Percentiles rank a stretch among this genome's conserved stretches.
Evolutionary conservation across 2,797 vertebrate genomes (phyloP).

Genomic region (Acanthornis magna): DNA sequence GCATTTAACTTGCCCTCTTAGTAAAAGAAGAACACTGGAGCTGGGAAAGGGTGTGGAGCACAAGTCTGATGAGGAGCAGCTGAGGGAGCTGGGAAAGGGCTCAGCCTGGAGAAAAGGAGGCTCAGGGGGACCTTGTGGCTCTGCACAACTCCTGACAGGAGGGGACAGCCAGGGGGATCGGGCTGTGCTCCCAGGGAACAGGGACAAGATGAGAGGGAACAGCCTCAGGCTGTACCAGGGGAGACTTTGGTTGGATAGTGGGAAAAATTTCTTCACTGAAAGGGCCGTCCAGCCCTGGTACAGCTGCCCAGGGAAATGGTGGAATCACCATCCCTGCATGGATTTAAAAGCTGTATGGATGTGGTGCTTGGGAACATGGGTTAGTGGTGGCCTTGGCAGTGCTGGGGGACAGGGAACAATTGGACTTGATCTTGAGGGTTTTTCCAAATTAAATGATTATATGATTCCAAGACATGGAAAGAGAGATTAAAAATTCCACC

Average conservation of each 20-base stretch:
- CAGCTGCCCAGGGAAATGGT: not conserved
- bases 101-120: not conserved
- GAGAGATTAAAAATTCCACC: not conserved
- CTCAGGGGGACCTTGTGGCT: not conserved
- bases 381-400: not conserved
- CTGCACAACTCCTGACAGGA: not conserved
- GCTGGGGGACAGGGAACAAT: not conserved
- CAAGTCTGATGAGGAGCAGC: not conserved
- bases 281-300: not conserved
- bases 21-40: not conserved
- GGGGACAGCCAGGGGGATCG: fast-evolving
- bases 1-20: not conserved
- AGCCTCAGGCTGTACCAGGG: not conserved
- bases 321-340: not conserved
- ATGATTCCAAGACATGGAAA: not conserved
- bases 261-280: not conserved
- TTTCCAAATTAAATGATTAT: not conserved
- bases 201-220: not conserved
- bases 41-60: not conserved
- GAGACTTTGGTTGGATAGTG: not conserved
- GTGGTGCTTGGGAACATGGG: not conserved
- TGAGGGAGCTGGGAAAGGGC: not conserved
- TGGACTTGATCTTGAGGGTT: not conserved
- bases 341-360: not conserved
- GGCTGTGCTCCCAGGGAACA: not conserved